phyloP scores from a whole-genome alignment of 2,888 invertebrate genomes.

The Andrena chrysosceles region DNA sequence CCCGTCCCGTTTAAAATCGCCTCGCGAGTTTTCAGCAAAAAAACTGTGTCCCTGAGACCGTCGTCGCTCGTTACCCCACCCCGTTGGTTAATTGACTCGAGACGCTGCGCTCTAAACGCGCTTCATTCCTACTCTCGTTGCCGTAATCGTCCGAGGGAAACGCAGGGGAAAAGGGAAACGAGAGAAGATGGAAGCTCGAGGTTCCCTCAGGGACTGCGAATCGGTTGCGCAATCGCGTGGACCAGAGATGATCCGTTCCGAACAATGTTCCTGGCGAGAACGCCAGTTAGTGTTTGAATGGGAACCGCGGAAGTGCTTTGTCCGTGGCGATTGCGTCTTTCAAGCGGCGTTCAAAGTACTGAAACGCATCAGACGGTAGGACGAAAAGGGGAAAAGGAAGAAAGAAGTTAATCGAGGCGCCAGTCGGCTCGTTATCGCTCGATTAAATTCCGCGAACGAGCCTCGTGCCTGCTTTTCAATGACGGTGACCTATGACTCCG shows the following conservation, averaged over 20 bases:
- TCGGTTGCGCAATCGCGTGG: not conserved
- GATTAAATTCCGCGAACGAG: conserved; percentile 41
- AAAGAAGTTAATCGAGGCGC: conserved; percentile 3
- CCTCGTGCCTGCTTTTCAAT: conserved; percentile 25
- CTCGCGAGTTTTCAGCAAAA: too few species aligned
- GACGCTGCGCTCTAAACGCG: too few species aligned
- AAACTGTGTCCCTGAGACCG: too few species aligned
- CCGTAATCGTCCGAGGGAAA: not conserved
- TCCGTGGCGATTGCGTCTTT: not conserved
- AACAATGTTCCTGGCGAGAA: conserved; percentile 10
- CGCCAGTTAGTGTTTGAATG: not conserved
- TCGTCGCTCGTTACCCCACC: not conserved
- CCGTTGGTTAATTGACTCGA: not conserved
- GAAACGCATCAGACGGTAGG: not conserved
- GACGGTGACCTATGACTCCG: conserved; percentile 54
- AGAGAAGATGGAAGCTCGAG: not conserved
- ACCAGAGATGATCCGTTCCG: not conserved
- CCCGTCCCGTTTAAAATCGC: too few species aligned
- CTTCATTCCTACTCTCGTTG: too few species aligned
- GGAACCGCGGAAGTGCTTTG: not conserved
- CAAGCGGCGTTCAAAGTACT: not conserved
- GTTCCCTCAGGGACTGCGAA: not conserved
- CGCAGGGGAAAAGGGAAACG: not conserved
- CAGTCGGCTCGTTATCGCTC: conserved; percentile 16
- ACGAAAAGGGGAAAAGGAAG: not conserved